These are phyloP conservation scores for Palythoa grandis DNA, from an alignment of 92 coral and sea anemone species.

Conservation along the genomic window DNA sequence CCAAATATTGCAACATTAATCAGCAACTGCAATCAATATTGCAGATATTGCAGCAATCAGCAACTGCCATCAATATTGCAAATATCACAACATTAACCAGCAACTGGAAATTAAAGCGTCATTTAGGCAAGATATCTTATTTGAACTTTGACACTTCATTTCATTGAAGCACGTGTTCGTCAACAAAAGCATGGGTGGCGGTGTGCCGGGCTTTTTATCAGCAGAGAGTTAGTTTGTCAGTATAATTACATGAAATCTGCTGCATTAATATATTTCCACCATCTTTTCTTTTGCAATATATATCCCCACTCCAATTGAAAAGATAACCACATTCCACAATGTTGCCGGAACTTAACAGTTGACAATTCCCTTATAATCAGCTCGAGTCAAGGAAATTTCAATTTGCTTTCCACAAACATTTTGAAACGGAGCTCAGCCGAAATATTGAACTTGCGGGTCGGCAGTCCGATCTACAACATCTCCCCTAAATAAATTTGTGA, in stretches of 20 bases:
- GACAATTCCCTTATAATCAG: background rate
- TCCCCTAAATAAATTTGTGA: no score
- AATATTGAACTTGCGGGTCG: no score
- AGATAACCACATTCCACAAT: background rate
- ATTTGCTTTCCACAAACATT: background rate
- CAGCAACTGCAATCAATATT: no score
- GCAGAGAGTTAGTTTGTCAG: background rate
- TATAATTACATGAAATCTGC: background rate
- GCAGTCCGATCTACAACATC: background rate
- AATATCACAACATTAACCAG: no score
- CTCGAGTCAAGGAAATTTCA: background rate
- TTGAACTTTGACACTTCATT: conserved; percentile 23
- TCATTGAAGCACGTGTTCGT: background rate
- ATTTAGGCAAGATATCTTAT: background rate
- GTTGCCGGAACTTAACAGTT: background rate
- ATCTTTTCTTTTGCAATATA: background rate
- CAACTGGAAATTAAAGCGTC: no score
- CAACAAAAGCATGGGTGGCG: background rate
- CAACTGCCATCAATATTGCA: no score
- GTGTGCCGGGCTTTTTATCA: background rate
- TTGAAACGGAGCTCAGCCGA: no score
- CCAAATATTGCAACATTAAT: no score
- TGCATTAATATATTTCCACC: background rate
- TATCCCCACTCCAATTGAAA: background rate
- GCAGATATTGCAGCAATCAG: no score